Conservation (phyloP, 2,797 vertebrate species). For the Zenarchopterus dispar region DNA sequence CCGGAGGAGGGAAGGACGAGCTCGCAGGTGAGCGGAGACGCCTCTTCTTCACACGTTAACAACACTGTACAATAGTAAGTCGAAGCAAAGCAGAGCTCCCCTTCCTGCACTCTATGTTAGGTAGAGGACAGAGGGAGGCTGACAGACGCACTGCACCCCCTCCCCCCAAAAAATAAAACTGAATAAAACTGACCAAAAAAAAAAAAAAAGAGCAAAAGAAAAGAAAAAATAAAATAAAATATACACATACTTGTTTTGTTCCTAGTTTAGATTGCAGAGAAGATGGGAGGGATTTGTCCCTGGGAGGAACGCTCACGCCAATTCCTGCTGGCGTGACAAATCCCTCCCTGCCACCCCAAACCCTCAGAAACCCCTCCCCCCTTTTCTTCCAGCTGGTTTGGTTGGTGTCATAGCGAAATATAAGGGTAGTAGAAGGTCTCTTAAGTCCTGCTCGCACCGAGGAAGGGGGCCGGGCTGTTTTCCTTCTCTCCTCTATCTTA, state of each 20-base stretch:
- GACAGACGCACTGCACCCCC: constrained; percentile 48
- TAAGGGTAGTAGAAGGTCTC: constrained; percentile 77
- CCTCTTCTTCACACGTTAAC: constrained; percentile 66
- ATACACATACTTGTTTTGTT: constrained; percentile 76
- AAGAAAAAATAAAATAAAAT: constrained; percentile 71
- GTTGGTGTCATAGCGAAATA: constrained; percentile 74
- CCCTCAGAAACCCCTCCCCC: constrained; percentile 36
- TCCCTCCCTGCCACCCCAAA: constrained; percentile 63
- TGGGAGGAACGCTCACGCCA: constrained; percentile 78
- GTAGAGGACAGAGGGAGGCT: constrained; percentile 58
- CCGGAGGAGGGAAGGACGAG: constrained; percentile 26
- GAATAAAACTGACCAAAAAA: constrained; percentile 64
- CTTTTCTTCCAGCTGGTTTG: constrained; percentile 62
- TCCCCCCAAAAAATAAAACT: constrained; percentile 37
- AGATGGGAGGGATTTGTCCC: constrained; percentile 76
- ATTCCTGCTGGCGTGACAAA: constrained; percentile 82
- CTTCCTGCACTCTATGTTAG: constrained; percentile 75
- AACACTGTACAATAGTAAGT: constrained; percentile 77
- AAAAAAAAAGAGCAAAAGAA: constrained; percentile 63
- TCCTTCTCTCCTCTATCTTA: constrained; percentile 66
- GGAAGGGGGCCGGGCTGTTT: constrained; percentile 64
- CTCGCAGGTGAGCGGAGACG: constrained; percentile 51
- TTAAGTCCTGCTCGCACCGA: constrained; percentile 74
- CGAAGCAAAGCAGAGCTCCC: constrained; percentile 82
- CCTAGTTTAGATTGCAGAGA: constrained; percentile 81